A percentile compares a stretch with the other conserved stretches of the same genome.
Conservation (phyloP, 2,888 invertebrate genomes). For the Pammene fasciana region DNA sequence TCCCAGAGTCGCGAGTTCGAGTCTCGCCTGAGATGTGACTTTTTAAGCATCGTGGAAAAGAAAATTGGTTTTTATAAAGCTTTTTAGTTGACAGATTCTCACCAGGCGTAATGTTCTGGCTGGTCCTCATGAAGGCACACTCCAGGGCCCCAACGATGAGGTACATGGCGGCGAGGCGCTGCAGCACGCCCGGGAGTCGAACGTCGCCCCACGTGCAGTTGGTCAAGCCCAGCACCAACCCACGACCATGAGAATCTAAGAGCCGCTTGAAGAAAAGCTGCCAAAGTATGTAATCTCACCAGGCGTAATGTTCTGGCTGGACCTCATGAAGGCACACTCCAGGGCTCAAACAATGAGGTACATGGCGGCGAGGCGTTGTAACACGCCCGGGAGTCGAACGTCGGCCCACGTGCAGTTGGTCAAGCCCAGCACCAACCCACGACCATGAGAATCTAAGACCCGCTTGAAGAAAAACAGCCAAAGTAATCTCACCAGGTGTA, state of each 20-base stretch:
- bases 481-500: constrained; percentile 58
- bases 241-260: constrained; percentile 62
- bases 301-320: constrained; percentile 65
- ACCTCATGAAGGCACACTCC: constrained; percentile 81
- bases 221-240: constrained; percentile 81
- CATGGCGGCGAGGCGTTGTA: constrained; percentile 56
- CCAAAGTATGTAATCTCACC: no score
- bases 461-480: no score
- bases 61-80: no score
- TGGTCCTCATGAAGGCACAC: constrained; percentile 76
- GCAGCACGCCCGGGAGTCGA: constrained; percentile 18
- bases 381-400: constrained; percentile 43
- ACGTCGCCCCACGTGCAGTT: constrained; percentile 75
- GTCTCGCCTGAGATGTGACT: no score
- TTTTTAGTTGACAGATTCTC: no score
- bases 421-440: constrained; percentile 84
- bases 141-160: constrained; percentile 88
- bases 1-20: no score
- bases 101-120: constrained; percentile 64
- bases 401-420: constrained; percentile 75
- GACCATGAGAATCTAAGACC: no score
- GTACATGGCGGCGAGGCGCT: constrained; percentile 59
- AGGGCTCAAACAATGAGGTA: constrained; percentile 87
- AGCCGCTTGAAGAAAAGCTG: no score
- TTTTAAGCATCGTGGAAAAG: no score